phyloP scores from a whole-genome alignment of 2,113 vertebrate genomes.

The Eulemur rufifrons region DNA sequence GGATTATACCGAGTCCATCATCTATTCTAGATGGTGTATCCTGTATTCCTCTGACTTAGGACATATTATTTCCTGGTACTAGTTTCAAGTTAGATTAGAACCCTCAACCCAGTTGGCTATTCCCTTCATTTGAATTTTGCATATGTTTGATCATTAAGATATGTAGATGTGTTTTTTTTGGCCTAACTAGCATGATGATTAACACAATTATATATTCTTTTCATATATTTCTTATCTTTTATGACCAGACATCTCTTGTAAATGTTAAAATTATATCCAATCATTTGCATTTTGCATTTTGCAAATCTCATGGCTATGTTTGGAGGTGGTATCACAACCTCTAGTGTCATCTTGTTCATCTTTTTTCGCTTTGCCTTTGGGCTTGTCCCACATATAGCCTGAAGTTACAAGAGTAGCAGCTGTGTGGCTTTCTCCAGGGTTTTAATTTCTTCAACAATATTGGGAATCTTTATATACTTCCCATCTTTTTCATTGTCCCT shows the following conservation, averaged over 20 bases:
- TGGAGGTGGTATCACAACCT: background rate
- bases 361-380: background rate
- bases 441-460: background rate
- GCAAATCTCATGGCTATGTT: background rate
- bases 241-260: background rate
- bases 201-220: background rate
- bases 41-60: background rate
- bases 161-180: background rate
- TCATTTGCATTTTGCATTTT: background rate
- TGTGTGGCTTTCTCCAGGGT: background rate
- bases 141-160: background rate
- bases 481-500: background rate
- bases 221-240: background rate
- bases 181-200: background rate
- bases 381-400: background rate
- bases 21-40: background rate
- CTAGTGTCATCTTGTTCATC: background rate
- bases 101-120: background rate
- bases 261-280: background rate
- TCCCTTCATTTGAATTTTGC: background rate
- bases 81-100: background rate
- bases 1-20: background rate
- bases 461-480: background rate
- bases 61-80: background rate
- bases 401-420: background rate